Percentiles rank a stretch among this genome's conserved stretches.
These are phyloP conservation scores for Oxystoma pomonae DNA, from an alignment of 2,888 invertebrate species.

Conservation along the genomic window DNA sequence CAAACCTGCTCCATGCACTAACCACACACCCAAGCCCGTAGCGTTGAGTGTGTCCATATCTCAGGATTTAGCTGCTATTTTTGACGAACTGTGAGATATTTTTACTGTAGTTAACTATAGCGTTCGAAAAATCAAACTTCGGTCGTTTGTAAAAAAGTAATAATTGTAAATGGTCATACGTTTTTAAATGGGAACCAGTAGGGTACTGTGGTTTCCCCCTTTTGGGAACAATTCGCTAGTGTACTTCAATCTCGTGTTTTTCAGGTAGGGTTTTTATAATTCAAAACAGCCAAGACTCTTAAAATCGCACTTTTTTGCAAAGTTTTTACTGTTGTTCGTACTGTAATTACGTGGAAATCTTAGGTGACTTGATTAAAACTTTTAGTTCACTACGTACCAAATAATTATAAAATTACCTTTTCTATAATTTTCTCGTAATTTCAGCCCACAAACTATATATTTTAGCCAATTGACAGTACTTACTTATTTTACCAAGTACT, in stretches of 20 bases:
- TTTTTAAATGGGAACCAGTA: slow-evolving; percentile 27
- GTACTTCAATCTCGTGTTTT: slow-evolving; percentile 1
- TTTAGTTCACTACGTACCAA: no score
- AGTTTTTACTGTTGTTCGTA: no score
- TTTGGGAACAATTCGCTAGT: background rate
- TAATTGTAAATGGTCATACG: slow-evolving; percentile 25
- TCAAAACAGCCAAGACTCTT: no score
- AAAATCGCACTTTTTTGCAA: no score
- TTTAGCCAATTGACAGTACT: no score
- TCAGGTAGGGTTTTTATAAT: background rate
- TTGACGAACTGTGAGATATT: slow-evolving; percentile 49
- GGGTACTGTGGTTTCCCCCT: slow-evolving; percentile 18
- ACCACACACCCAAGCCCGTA: background rate
- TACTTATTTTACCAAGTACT: no score
- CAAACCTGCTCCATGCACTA: background rate
- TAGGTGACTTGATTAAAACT: no score
- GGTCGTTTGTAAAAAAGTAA: slow-evolving; percentile 37
- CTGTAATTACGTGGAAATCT: no score
- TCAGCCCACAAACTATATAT: no score
- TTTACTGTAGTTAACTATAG: slow-evolving; percentile 46
- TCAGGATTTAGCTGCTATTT: slow-evolving; percentile 49
- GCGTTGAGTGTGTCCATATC: slow-evolving; percentile 31
- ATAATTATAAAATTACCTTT: no score
- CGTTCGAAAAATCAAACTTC: slow-evolving; percentile 18
- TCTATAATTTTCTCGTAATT: no score